Evolutionary conservation across 2,113 vertebrate genomes (phyloP), one percentile per base, ranked within the genome.

Genomic region (Taxidea taxus): DNA sequence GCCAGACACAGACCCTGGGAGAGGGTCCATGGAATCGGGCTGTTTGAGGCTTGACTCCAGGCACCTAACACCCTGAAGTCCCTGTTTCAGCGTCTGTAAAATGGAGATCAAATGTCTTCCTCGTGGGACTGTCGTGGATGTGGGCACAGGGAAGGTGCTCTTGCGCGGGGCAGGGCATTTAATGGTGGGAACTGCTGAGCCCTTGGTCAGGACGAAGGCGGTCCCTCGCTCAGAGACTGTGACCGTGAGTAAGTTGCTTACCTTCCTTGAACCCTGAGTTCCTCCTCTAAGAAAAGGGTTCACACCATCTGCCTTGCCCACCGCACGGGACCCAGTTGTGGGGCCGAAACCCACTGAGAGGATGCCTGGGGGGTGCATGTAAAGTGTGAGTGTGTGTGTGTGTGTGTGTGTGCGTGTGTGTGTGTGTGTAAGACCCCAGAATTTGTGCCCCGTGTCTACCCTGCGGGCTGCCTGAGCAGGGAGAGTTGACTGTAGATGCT

Each of bases 221-320:
- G 37, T 31, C 42, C 7, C 81, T 47, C 11, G 39, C 44, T 94
- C 64, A 58, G 51, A 68, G n/a, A 56, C 31, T 12, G 64, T 29
- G 60, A 64, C 60, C 84, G 58, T 75, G 83, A 66, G 51, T 44
- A 51, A n/a, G 31, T 51, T 7, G 66, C 15, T 78, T 66, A 14
- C 42, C 15, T 62, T 87, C 25, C 54, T 68, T 44, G 90, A 87
- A 34, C 29, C 12, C 29, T 9, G 23, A n/a, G 27, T 80, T 96
- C 37, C 49, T 96, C 47, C 44, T 72, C 78, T 80, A 82, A 93
- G 31, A 91, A 60, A 86, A 68, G 87, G 92, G 31, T 80, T 96
- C 25, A 54, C 25, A 70, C 81, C n/a, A 34, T 68, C 56, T 56
- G 80, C 37, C 10, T 54, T 94, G 62, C 54, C 29, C 31, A 18